Evolutionary conservation across 2,888 invertebrate genomes (phyloP).

Genomic region (Spicauda simplicius): DNA sequence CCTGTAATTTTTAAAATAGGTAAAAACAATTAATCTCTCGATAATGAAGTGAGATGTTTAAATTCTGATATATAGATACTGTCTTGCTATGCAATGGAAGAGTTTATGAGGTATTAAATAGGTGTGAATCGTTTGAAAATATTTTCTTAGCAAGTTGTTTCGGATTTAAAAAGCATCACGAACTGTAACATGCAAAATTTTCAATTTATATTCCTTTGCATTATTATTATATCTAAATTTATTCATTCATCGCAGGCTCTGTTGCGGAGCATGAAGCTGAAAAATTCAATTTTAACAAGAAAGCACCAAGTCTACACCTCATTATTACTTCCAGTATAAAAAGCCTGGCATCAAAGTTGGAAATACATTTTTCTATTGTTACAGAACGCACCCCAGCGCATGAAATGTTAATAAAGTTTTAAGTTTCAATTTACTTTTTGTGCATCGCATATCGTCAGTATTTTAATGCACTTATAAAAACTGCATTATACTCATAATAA

Average conservation of each 20-base stretch:
- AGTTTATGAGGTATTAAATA: neutral
- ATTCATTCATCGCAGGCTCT: neutral
- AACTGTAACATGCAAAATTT: slow-evolving; percentile 1
- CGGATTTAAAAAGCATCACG: neutral
- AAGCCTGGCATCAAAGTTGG: neutral
- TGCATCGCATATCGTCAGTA: neutral
- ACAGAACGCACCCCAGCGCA: neutral
- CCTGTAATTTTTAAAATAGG: too few relatives aligned
- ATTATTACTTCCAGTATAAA: slow-evolving; percentile 8
- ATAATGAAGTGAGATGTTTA: too few relatives aligned
- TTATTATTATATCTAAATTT: slow-evolving; percentile 7
- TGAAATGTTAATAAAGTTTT: neutral
- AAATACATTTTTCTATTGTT: slow-evolving; percentile 1
- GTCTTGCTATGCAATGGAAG: neutral
- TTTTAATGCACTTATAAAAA: too few relatives aligned
- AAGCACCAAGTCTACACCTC: slow-evolving; percentile 6
- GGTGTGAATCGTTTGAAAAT: neutral
- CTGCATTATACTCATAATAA: too few relatives aligned
- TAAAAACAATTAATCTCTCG: too few relatives aligned
- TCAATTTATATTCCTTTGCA: slow-evolving; percentile 11
- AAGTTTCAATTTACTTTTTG: neutral
- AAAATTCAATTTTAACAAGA: slow-evolving; percentile 8
- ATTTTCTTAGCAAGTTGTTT: too few relatives aligned
- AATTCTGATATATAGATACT: too few relatives aligned
- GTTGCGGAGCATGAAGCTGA: neutral